Evolutionary conservation across 2,113 vertebrate species (phyloP), one percentile per base, ranked within the genome.

Genomic region (Coregonus clupeaformis): DNA sequence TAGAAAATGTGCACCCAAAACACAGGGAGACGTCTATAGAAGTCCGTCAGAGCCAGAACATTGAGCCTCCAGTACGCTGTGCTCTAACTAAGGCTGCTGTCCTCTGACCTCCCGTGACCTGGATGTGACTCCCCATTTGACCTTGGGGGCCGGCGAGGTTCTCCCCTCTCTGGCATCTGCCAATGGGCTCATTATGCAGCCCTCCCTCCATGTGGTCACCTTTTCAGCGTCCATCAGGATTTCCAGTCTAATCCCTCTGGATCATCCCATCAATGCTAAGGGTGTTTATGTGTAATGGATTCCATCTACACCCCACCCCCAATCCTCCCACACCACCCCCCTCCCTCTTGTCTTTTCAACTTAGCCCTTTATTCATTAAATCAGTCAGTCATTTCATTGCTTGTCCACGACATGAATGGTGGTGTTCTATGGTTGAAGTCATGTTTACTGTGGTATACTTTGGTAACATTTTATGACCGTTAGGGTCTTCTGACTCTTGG

Each of bases 271-370:
- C 91, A 90, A 80, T 90, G 90, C 88, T 81, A 80, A 77, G 87
- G 84, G 85, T 88, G 80, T 91, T 91, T 91, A 90, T 83, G 77
- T 91, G 91, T 92, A 93, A 92, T 91, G 84, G 89, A 91, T 91
- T 90, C 86, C 87, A 76, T 86, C 86, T 85, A 77, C 75, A 77
- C 55, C 82, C 79, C 77, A 32, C 64, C 76, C 55, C 6, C 71
- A 80, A 67, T 59, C 32, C 52, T 9, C 14, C n/a, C 36, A 18
- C 14, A 52, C 45, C 70, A 62, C 47, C 57, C 29, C 29, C 57
- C 55, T 60, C 16, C 25, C 45, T 2, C 52, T 47, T 63, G 27
- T 42, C 45, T 57, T 13, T 71, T 57, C 6, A 76, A 68, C 72
- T 60, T 5, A 47, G 71, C 4, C 14, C 52, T 7, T 55, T 49